A percentile compares a stretch with the other conserved stretches of the same genome.
Evolutionary conservation across 2,797 vertebrate species (phyloP).

Genomic region (Threskiornis aethiopicus): DNA sequence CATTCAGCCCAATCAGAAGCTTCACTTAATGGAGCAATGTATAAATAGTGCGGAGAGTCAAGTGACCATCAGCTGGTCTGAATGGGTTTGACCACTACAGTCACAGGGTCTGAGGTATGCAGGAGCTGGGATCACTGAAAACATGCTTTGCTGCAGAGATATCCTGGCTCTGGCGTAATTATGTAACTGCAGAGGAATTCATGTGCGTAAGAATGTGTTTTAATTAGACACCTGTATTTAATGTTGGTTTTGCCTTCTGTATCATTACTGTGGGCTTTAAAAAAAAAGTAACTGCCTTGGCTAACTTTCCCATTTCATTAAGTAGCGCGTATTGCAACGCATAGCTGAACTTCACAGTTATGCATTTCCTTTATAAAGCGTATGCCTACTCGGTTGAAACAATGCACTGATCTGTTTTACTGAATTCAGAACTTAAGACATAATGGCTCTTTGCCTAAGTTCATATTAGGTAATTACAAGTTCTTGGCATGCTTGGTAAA

Average conservation of each 20-base stretch:
- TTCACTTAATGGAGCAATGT: slow-evolving; percentile 76
- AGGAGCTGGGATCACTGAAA: slow-evolving; percentile 64
- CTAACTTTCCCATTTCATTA: background rate
- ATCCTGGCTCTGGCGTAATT: slow-evolving; percentile 12
- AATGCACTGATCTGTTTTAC: slow-evolving; percentile 22
- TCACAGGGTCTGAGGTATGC: slow-evolving; percentile 90
- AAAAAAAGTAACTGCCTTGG: background rate
- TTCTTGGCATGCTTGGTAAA: slow-evolving; percentile 45
- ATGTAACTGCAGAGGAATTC: slow-evolving; percentile 62
- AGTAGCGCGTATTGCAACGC: background rate
- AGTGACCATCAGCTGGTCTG: slow-evolving; percentile 89
- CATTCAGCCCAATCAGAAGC: slow-evolving; percentile 62
- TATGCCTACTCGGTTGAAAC: background rate
- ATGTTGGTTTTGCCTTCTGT: slow-evolving; percentile 53
- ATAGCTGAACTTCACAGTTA: background rate
- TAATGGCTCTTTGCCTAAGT: slow-evolving; percentile 48
- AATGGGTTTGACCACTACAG: slow-evolving; percentile 83
- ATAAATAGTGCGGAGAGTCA: slow-evolving; percentile 86
- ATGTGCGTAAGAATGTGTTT: slow-evolving; percentile 55
- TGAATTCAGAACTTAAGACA: slow-evolving; percentile 33
- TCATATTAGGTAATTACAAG: slow-evolving; percentile 48
- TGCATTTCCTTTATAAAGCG: slow-evolving; percentile 25
- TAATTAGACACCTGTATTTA: slow-evolving; percentile 72
- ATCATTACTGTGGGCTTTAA: background rate
- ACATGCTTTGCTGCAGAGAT: slow-evolving; percentile 51